phyloP scores from a whole-genome alignment of 2,113 vertebrate genomes.

The Fukomys damarensis region DNA sequence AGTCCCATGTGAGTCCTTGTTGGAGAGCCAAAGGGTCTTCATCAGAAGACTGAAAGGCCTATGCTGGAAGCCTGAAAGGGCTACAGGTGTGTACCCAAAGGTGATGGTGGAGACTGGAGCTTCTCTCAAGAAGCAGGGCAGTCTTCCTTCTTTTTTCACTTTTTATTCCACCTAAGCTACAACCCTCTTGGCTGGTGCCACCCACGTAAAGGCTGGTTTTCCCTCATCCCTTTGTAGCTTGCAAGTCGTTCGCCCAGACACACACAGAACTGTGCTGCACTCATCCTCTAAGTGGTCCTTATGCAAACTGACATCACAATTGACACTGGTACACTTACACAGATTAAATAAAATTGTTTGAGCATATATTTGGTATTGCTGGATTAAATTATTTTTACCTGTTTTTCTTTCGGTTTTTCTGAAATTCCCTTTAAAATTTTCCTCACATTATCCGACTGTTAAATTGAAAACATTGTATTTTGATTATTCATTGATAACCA shows the following conservation, averaged over 20 bases:
- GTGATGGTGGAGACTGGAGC: background rate
- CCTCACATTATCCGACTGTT: background rate
- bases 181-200: background rate
- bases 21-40: background rate
- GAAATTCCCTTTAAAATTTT: background rate
- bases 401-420: background rate
- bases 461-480: background rate
- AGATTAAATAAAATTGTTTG: background rate
- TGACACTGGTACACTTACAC: background rate
- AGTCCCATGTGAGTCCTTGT: background rate
- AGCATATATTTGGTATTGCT: background rate
- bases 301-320: background rate
- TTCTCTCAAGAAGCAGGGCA: background rate
- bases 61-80: too few relatives aligned
- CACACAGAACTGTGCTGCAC: background rate
- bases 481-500: background rate
- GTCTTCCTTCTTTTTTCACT: background rate
- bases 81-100: too few relatives aligned
- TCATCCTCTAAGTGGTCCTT: background rate
- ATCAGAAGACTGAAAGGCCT: background rate
- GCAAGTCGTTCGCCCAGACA: background rate
- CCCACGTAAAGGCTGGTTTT: background rate
- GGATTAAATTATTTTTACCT: background rate
- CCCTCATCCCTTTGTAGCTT: background rate
- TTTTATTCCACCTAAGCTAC: background rate